Evolutionary conservation across 92 coral and sea anemone genomes (phyloP).

Genomic region (Epizoanthus rinbou): DNA sequence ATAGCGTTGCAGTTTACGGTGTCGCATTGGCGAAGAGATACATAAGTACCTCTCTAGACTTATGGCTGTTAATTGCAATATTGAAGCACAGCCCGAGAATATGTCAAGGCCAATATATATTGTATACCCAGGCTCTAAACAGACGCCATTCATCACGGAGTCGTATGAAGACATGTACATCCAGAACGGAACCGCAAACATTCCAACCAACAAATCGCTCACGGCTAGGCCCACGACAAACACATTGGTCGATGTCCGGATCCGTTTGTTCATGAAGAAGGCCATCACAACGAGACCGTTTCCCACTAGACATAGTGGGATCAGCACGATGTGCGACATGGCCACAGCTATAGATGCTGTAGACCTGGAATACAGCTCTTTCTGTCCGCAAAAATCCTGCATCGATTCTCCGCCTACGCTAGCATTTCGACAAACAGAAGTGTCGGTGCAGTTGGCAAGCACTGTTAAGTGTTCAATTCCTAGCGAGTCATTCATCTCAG

Average conservation of each 20-base stretch:
- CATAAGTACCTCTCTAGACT: constrained; percentile 83
- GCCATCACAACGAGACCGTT: constrained; percentile 83
- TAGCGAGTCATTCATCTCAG: constrained; percentile 11
- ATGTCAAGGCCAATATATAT: constrained; percentile 75
- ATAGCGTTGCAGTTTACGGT: constrained; percentile 65
- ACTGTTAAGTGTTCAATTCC: constrained; percentile 8
- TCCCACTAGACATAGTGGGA: constrained; percentile 75
- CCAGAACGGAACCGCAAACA: constrained; percentile 86
- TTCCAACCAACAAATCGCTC: constrained; percentile 83
- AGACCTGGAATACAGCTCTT: constrained; percentile 44
- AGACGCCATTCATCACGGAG: constrained; percentile 43
- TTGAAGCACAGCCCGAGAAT: constrained; percentile 90
- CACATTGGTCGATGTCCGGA: constrained; percentile 84
- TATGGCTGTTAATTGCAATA: constrained; percentile 89
- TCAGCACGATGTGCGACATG: constrained; percentile 57
- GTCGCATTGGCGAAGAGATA: constrained; percentile 73
- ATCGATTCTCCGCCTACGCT: not conserved
- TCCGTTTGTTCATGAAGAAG: constrained; percentile 62
- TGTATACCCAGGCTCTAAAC: constrained; percentile 53
- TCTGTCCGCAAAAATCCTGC: constrained; percentile 4
- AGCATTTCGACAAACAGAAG: not conserved
- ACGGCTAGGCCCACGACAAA: constrained; percentile 84
- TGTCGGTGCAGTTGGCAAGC: not conserved
- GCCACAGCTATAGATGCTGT: constrained; percentile 56
- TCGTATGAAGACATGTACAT: constrained; percentile 67